Evolutionary conservation across 1,140 invertebrate species (phyloP), one percentile per base, ranked within the genome.

Genomic region (Drosophila eugracilis): DNA sequence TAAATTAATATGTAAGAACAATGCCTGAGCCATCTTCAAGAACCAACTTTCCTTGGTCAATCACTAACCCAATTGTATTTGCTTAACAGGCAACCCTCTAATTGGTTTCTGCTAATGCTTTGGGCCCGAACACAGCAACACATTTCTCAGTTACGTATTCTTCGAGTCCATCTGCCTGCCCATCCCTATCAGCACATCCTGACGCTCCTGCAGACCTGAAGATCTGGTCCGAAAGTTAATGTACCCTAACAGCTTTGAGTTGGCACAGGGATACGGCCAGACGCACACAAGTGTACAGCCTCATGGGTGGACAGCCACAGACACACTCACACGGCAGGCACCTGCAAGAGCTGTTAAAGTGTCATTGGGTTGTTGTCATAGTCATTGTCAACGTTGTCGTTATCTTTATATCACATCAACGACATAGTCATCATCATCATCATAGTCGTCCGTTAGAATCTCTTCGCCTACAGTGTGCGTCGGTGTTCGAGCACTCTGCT

Each of bases 381-480:
- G 81, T 86, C 81, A 81, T 85, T 85, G 81, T 85, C 81, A 85
- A 86, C 81, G 81, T 86, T 86, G 81, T 81, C 81, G 83, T 85
- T 85, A 85, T 85, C 81, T 85, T 85, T 85, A 85, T 85, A 86
- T 86, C 83, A 77, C 81, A 85, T 85, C 81, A 85, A 85, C 81
- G 83, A 86, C 81, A 85, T 85, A 80, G 81, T 85, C 81, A 81
- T 86, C 77, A 86, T 77, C 81, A 77, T 76, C 73, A 59, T 59
- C 57, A 62, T 55, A 37, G 57, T 57, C 76, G 15, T 45, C 30
- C 17, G 42, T 21, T 66, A 36, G 28, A 65, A 66, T 66, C 45
- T 67, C 63, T 52, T 50, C 34, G 53, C 41, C 5, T 69, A 63
- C 74, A 77, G 53, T 57, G 24, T 37, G 26, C 9, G 28, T 21